Conservation (phyloP, 2,797 vertebrate genomes). For the Molossus alvarezi region DNA sequence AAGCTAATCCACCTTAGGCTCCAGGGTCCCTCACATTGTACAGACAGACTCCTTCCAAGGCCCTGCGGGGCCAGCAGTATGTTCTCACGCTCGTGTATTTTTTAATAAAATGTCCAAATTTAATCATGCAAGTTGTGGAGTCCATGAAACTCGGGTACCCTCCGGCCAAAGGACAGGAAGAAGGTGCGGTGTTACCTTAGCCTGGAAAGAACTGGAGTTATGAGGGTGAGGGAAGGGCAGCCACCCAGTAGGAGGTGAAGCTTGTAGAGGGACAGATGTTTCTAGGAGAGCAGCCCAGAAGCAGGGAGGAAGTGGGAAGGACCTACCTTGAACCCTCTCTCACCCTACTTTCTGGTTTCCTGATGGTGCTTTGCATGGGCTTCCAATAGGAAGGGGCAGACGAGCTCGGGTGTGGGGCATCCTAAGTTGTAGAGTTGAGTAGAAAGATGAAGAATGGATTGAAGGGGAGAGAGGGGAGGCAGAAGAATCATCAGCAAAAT, state of each 20-base stretch:
- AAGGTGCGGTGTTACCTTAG: not conserved
- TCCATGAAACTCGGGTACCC: not conserved
- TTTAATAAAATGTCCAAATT: not conserved
- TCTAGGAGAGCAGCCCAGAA: not conserved
- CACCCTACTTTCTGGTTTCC: not conserved
- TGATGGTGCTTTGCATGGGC: not conserved
- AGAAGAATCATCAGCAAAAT: not conserved
- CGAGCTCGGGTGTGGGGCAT: not conserved
- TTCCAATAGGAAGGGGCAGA: not conserved
- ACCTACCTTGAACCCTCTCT: not conserved
- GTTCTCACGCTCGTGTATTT: not conserved
- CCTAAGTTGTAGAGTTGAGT: not conserved
- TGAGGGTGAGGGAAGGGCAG: no score
- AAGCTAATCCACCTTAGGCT: not conserved
- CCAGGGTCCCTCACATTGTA: not conserved
- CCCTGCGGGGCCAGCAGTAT: not conserved
- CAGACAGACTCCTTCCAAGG: not conserved
- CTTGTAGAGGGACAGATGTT: not conserved
- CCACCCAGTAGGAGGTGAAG: not conserved
- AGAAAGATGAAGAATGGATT: not conserved
- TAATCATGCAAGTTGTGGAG: not conserved
- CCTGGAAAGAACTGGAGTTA: accelerated
- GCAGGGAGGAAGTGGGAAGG: not conserved
- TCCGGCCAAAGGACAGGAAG: not conserved
- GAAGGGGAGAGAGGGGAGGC: not conserved